A percentile compares a stretch with the other conserved stretches of the same genome.
phyloP scores from a whole-genome alignment of 2,797 vertebrate genomes.

The Danio aesculapii region DNA sequence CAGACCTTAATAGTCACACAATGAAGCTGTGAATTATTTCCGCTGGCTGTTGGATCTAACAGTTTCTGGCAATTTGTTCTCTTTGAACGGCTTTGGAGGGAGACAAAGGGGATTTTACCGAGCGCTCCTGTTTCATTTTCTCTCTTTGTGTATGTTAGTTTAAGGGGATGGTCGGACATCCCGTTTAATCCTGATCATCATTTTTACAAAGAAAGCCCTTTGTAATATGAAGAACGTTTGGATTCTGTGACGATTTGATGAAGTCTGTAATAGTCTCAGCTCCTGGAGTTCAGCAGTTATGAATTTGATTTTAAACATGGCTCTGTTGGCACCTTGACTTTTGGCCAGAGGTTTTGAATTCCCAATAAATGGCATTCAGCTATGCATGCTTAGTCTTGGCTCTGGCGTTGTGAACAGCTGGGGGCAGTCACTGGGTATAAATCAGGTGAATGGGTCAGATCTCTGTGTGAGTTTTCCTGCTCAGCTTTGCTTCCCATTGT shows the following conservation, averaged over 20 bases:
- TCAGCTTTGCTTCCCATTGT: slow-evolving; percentile 65
- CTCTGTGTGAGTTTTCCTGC: slow-evolving; percentile 67
- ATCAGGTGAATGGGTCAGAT: slow-evolving; percentile 74
- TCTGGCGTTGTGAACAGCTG: slow-evolving; percentile 77
- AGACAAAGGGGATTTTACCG: slow-evolving; percentile 48
- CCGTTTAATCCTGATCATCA: slow-evolving; percentile 5
- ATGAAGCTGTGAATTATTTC: slow-evolving; percentile 70
- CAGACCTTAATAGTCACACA: slow-evolving; percentile 73
- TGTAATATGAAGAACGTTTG: slow-evolving; percentile 7
- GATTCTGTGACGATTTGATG: slow-evolving; percentile 24
- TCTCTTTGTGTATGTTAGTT: slow-evolving; percentile 43
- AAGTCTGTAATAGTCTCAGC: slow-evolving; percentile 29
- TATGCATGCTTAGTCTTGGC: slow-evolving; percentile 79
- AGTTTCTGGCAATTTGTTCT: slow-evolving; percentile 67
- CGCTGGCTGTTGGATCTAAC: slow-evolving; percentile 69
- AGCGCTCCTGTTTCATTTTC: slow-evolving; percentile 36
- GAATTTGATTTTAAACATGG: slow-evolving; percentile 51
- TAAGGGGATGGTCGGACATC: slow-evolving; percentile 14
- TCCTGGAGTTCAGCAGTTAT: slow-evolving; percentile 38
- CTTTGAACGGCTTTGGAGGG: slow-evolving; percentile 56
- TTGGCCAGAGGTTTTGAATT: slow-evolving; percentile 67
- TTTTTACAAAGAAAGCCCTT: slow-evolving; percentile 17
- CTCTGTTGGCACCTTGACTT: slow-evolving; percentile 56
- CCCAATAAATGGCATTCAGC: slow-evolving; percentile 67
- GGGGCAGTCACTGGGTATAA: slow-evolving; percentile 82